A percentile compares a stretch with the other conserved stretches of the same genome.
These are phyloP conservation scores for Pygoscelis antarcticus DNA, from an alignment of 2,113 vertebrate genomes.

Conservation along the genomic window DNA sequence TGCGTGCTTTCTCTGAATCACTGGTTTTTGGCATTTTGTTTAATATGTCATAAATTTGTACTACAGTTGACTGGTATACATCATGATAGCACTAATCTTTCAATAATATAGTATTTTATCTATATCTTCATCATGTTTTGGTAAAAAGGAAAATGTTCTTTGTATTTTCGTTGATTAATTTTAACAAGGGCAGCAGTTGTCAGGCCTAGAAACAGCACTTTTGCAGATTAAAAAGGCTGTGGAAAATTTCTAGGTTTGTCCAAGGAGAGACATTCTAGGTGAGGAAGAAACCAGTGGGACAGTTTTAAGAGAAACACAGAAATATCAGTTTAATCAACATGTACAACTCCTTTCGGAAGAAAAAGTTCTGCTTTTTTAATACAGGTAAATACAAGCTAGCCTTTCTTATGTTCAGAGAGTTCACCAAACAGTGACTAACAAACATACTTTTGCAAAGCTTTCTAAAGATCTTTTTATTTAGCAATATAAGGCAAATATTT, in stretches of 20 bases:
- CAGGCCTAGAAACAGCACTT: not conserved
- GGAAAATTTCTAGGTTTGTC: not conserved
- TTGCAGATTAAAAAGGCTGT: not conserved
- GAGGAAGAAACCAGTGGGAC: not conserved
- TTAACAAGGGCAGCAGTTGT: not conserved
- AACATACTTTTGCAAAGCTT: not conserved
- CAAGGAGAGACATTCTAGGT: not conserved
- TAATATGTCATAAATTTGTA: conserved; percentile 12
- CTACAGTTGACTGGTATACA: not conserved
- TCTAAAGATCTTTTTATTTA: not conserved
- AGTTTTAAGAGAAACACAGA: not conserved
- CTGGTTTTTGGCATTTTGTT: conserved; percentile 33
- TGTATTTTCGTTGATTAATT: not conserved
- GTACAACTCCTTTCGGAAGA: not conserved
- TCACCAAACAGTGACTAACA: not conserved
- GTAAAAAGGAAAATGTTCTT: not conserved
- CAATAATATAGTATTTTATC: not conserved
- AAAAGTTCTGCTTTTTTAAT: not conserved
- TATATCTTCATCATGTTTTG: not conserved
- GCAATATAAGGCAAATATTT: not conserved
- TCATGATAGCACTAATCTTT: not conserved
- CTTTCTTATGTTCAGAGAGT: not conserved
- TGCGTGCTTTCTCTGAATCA: not conserved
- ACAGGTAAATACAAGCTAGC: not conserved
- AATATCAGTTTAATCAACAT: not conserved